Evolutionary conservation across 2,797 vertebrate genomes (phyloP), one percentile per base, ranked within the genome.

Genomic region (Muscicapa striata): DNA sequence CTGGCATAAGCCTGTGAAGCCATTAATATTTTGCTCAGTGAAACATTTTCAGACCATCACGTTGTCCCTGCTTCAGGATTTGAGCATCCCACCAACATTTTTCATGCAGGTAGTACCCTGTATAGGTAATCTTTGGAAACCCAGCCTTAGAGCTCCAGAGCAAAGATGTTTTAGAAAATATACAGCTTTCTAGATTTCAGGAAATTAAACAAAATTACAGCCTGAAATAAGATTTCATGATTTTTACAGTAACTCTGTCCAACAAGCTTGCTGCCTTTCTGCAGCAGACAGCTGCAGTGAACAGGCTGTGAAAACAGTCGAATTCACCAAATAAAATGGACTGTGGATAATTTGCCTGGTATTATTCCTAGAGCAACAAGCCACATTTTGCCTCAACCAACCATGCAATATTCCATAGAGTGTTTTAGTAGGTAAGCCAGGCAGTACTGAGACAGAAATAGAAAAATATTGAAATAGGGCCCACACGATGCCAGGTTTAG

Each of bases 211-310:
- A 38, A 40, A 83, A 82, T 48, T 83, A 61, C 15, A 29, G 38
- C 48, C 54, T 40, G 63, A 82, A 95, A 63, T 73, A 90, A 81
- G 62, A 68, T 26, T 92, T 94, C n/a, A 55, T 46, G 72, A 52
- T 80, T 96, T 93, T 78, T 84, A 76, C 32, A 84, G 83, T 43
- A 69, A 86, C 62, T 84, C 69, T 93, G 74, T 74, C 70, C 96
- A 57, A 83, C 55, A 81, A 93, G 81, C 72, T 83, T 66, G 59
- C 80, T 86, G 82, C 78, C 61, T 76, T 84, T 79, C 64, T 82
- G 83, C 74, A 94, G 80, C 87, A 96, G 93, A 95, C 87, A 84
- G 91, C 48, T 91, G 67, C 78, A 76, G 63, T 9, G 78, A 96
- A 95, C 80, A 95, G 79, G 51, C 93, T 92, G 88, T 73, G 70